Evolutionary conservation across 2,113 vertebrate genomes (phyloP).

Genomic region (Brevimyrus niger): DNA sequence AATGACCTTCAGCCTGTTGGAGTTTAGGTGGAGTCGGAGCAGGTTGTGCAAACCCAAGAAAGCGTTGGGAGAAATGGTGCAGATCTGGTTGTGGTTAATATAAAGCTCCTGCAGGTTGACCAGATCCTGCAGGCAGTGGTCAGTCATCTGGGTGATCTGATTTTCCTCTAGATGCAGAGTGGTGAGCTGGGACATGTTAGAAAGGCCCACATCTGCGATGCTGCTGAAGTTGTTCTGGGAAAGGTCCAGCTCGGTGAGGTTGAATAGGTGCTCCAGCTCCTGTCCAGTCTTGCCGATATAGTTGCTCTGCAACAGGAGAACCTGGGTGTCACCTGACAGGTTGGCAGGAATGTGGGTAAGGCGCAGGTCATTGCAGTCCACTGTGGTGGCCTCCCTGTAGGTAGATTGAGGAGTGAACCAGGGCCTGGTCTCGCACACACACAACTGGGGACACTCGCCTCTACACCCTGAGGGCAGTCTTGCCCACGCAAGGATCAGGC

Average conservation of each 20-base stretch:
- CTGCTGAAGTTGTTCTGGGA: conserved; percentile 95
- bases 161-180: conserved; percentile 96
- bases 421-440: conserved; percentile 90
- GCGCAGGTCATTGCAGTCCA: conserved; percentile 95
- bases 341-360: conserved; percentile 88
- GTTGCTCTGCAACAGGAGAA: conserved; percentile 94
- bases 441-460: conserved; percentile 87
- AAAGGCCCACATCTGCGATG: conserved; percentile 83
- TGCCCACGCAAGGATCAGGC: conserved; percentile 59
- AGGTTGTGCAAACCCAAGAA: conserved; percentile 84
- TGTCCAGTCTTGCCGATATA: conserved; percentile 84
- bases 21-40: conserved; percentile 90
- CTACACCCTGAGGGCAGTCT: conserved; percentile 63
- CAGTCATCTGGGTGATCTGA: conserved; percentile 86
- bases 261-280: conserved; percentile 87
- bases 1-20: conserved; percentile 84
- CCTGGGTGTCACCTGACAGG: conserved; percentile 91
- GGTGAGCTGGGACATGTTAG: conserved; percentile 87
- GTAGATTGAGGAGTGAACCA: conserved; percentile 99
- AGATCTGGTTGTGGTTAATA: conserved; percentile 97
- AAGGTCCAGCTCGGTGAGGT: conserved; percentile 90
- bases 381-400: conserved; percentile 90
- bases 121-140: conserved; percentile 87
- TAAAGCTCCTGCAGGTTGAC: conserved; percentile 92
- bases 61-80: conserved; percentile 80